Percentiles rank a stretch among this genome's conserved stretches.
Conservation (phyloP, 2,888 invertebrate genomes). For the Phorcus lineatus region DNA sequence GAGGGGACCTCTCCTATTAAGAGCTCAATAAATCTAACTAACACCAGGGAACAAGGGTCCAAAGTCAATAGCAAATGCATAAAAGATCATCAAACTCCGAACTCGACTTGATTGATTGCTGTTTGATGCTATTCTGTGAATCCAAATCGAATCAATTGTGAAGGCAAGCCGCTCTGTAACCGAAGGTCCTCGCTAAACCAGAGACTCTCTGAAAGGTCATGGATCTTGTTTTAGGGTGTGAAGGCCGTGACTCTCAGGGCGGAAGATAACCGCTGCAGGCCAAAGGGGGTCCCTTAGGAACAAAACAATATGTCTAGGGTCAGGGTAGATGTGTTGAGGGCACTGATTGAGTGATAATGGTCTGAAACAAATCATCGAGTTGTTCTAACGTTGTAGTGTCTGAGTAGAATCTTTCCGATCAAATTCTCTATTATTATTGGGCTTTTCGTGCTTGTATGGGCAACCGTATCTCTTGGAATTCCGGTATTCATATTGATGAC, state of each 20-base stretch:
- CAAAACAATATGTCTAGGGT: neutral
- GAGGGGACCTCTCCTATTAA: neutral
- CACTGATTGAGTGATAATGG: too few relatives aligned
- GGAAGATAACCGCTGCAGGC: neutral
- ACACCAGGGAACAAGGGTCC: slow-evolving; percentile 7
- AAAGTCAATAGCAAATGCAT: slow-evolving; percentile 22
- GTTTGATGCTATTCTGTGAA: neutral
- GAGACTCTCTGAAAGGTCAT: slow-evolving; percentile 2
- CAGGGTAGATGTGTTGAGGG: neutral
- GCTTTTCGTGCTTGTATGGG: too few relatives aligned
- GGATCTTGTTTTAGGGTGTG: neutral
- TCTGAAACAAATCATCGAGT: too few relatives aligned
- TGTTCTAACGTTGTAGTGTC: too few relatives aligned
- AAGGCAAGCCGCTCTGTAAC: neutral
- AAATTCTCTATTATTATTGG: too few relatives aligned
- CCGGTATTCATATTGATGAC: too few relatives aligned
- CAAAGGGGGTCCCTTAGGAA: neutral
- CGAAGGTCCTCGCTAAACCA: neutral
- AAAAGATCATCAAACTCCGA: slow-evolving; percentile 6
- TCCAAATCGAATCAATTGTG: slow-evolving; percentile 11
- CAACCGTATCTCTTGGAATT: too few relatives aligned
- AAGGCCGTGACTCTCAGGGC: neutral
- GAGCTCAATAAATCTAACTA: slow-evolving; percentile 13
- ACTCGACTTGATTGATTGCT: slow-evolving; percentile 1
- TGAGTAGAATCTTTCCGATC: too few relatives aligned